Percentiles rank a stretch among this genome's conserved stretches.
Conservation (phyloP, 2,888 invertebrate species). For the Odontocolon sp. region DNA sequence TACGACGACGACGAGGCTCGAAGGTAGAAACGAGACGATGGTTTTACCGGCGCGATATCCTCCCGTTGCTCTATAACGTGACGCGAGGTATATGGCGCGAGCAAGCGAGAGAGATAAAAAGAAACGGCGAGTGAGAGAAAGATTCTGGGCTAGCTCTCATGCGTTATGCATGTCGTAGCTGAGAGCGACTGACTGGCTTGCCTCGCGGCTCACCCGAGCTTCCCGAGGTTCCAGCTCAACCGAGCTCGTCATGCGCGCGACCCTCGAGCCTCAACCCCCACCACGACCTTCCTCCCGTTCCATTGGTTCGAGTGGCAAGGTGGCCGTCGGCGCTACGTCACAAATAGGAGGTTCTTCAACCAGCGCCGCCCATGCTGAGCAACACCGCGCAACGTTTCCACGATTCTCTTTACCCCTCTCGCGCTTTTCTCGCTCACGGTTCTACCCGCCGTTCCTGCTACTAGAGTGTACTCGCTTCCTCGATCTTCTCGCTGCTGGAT, state of each 20-base stretch:
- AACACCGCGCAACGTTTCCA: constrained; percentile 61
- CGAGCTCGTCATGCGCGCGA: constrained; percentile 76
- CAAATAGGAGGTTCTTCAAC: constrained; percentile 73
- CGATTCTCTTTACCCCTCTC: constrained; percentile 46
- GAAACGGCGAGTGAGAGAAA: constrained; percentile 64
- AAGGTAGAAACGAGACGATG: constrained; percentile 64
- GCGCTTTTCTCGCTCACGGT: constrained; percentile 27
- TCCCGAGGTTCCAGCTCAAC: constrained; percentile 74
- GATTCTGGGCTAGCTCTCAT: constrained; percentile 82
- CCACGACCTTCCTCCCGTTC: constrained; percentile 76
- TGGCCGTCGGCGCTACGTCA: constrained; percentile 80
- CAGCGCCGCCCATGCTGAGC: constrained; percentile 65
- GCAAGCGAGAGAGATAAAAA: constrained; percentile 54
- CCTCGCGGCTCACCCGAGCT: constrained; percentile 78
- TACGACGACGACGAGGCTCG: constrained; percentile 71
- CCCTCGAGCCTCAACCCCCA: constrained; percentile 74
- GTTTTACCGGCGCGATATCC: constrained; percentile 54
- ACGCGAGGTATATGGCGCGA: constrained; percentile 15
- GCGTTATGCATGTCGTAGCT: constrained; percentile 84
- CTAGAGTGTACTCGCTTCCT: not conserved
- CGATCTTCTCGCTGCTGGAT: not conserved
- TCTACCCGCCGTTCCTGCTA: constrained; percentile 35
- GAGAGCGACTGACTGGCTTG: constrained; percentile 83
- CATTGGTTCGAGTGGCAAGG: constrained; percentile 77
- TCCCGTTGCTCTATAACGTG: constrained; percentile 23